Evolutionary conservation across 1,140 invertebrate genomes (phyloP).

Genomic region (Anoplolepis gracilipes): DNA sequence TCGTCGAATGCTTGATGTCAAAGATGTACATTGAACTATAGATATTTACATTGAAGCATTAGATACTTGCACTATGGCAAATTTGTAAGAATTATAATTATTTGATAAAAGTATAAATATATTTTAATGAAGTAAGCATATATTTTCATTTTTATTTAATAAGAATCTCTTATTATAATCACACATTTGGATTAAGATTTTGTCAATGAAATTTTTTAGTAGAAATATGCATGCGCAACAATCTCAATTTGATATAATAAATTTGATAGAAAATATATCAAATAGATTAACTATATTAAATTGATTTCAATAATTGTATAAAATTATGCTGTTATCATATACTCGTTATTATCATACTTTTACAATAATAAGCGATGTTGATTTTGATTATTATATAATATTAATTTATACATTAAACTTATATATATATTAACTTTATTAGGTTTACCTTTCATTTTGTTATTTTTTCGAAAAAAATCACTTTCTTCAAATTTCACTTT

Average conservation of each 20-base stretch:
- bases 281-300: too few relatives aligned
- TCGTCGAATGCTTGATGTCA: too few relatives aligned
- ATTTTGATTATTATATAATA: neutral
- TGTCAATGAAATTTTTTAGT: too few relatives aligned
- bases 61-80: too few relatives aligned
- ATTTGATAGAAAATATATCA: neutral
- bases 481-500: neutral
- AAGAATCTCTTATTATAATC: too few relatives aligned
- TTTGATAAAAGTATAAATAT: neutral
- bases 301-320: neutral
- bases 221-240: too few relatives aligned
- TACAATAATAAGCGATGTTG: neutral
- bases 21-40: too few relatives aligned
- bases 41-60: too few relatives aligned
- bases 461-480: neutral
- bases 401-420: neutral
- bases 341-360: neutral
- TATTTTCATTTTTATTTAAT: too few relatives aligned
- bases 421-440: too few relatives aligned
- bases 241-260: neutral
- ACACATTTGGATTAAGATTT: too few relatives aligned
- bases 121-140: too few relatives aligned
- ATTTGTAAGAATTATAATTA: neutral
- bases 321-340: neutral
- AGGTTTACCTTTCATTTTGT: slow-evolving; percentile 72